A percentile compares a stretch with the other conserved stretches of the same genome.
phyloP scores from a whole-genome alignment of 64 coral and sea anemone genomes.

The Cladopsammia gracilis region DNA sequence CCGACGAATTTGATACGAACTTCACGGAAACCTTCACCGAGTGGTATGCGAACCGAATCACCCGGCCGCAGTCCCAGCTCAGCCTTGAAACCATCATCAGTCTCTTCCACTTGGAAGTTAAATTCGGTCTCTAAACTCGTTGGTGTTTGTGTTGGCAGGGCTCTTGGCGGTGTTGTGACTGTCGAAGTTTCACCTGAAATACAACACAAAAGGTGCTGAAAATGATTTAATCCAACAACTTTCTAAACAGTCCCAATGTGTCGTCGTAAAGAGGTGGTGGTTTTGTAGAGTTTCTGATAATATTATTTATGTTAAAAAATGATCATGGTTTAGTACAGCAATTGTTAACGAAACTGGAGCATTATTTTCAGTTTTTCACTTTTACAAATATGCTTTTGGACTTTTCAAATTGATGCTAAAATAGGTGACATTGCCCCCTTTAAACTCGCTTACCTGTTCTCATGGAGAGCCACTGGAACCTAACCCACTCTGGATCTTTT shows the following conservation, averaged over 20 bases:
- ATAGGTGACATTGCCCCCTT: too few species aligned
- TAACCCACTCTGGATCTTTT: conserved; percentile 84
- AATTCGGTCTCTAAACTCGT: conserved; percentile 1
- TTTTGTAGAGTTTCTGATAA: not conserved
- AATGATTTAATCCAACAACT: too few species aligned
- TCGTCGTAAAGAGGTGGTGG: too few species aligned
- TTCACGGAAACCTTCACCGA: conserved; percentile 57
- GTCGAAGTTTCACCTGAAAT: conserved; percentile 19
- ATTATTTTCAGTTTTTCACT: too few species aligned
- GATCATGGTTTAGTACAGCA: too few species aligned
- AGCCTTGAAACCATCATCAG: conserved; percentile 65
- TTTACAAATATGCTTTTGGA: too few species aligned
- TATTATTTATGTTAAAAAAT: not conserved
- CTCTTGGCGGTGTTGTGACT: not conserved
- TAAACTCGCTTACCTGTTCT: conserved; percentile 47
- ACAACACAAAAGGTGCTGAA: not conserved
- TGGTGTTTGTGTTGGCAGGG: not conserved
- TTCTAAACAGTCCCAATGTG: too few species aligned
- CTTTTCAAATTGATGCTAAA: too few species aligned
- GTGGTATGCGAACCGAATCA: conserved; percentile 74
- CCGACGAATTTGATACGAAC: conserved; percentile 79
- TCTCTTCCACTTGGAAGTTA: conserved; percentile 32
- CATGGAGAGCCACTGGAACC: conserved; percentile 85
- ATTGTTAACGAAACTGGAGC: too few species aligned
- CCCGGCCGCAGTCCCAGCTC: conserved; percentile 80